Conservation (phyloP, 2,888 invertebrate species). For the Drosophila leonis region DNA sequence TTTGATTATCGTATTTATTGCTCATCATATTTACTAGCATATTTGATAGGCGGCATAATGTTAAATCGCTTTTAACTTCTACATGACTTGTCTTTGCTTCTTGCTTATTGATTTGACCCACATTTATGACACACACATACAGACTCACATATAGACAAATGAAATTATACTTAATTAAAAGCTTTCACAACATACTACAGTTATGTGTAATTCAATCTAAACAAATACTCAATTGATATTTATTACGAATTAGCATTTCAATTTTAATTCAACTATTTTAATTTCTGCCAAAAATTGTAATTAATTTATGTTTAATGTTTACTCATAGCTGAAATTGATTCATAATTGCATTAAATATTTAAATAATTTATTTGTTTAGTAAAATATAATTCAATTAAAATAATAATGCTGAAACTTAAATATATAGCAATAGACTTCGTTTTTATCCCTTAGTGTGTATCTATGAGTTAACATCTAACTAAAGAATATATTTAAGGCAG, state of each 20-base stretch:
- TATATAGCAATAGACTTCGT: no score
- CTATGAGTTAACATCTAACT: no score
- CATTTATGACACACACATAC: constrained; percentile 21
- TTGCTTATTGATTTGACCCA: constrained; percentile 55
- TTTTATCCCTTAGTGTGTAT: no score
- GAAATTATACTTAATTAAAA: constrained; percentile 39
- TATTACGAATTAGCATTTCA: neutral
- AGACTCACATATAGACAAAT: constrained; percentile 14
- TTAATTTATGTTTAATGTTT: constrained; percentile 1
- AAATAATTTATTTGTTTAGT: neutral
- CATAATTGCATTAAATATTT: no score
- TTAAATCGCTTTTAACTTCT: constrained; percentile 59
- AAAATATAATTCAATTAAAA: neutral
- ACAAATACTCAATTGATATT: neutral
- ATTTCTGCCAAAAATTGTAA: neutral
- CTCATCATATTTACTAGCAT: constrained; percentile 66
- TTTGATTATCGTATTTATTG: constrained; percentile 74
- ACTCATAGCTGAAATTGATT: no score
- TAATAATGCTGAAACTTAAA: no score
- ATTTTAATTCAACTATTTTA: constrained; percentile 10
- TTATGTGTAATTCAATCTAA: constrained; percentile 11
- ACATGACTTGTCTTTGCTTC: constrained; percentile 28
- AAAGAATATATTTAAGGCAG: no score
- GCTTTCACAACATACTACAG: constrained; percentile 17
- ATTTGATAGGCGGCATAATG: constrained; percentile 50